Evolutionary conservation across 2,888 invertebrate species (phyloP).

Genomic region (Leucophora obtusa): DNA sequence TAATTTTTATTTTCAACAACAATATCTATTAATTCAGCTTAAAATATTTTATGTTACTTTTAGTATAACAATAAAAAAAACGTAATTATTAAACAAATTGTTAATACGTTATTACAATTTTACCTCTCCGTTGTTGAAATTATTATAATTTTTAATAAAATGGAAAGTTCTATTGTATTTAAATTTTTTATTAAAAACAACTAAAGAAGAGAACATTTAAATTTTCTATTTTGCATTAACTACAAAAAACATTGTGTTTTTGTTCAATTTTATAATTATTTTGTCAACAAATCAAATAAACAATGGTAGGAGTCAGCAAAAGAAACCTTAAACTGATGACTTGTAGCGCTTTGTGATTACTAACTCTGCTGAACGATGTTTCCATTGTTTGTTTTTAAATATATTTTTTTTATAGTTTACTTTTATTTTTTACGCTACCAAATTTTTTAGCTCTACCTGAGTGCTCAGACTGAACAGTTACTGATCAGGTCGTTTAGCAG

Average conservation of each 20-base stretch:
- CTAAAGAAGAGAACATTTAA: slow-evolving; percentile 36
- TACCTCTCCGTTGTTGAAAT: not conserved
- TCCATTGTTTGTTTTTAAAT: too few species aligned
- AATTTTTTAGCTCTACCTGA: too few species aligned
- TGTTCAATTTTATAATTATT: slow-evolving; percentile 34
- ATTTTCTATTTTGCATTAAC: slow-evolving; percentile 26
- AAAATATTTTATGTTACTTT: not conserved
- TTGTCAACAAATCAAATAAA: slow-evolving; percentile 47
- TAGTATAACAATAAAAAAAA: not conserved
- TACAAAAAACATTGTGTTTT: not conserved
- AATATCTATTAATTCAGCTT: too few species aligned
- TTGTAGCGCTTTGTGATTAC: too few species aligned
- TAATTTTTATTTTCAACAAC: too few species aligned
- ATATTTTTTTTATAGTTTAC: too few species aligned
- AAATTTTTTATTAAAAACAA: slow-evolving; percentile 22
- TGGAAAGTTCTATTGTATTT: slow-evolving; percentile 60
- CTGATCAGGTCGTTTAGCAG: too few species aligned
- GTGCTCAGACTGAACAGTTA: too few species aligned
- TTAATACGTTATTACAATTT: slow-evolving; percentile 8
- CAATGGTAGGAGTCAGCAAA: too few species aligned
- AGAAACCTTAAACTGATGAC: too few species aligned
- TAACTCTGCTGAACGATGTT: too few species aligned
- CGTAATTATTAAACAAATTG: slow-evolving; percentile 1
- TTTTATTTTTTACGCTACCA: too few species aligned
- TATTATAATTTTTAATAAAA: slow-evolving; percentile 47